Percentiles rank a stretch among this genome's conserved stretches.
phyloP scores from a whole-genome alignment of 1,140 invertebrate genomes.

The Saccostrea cuccullata region DNA sequence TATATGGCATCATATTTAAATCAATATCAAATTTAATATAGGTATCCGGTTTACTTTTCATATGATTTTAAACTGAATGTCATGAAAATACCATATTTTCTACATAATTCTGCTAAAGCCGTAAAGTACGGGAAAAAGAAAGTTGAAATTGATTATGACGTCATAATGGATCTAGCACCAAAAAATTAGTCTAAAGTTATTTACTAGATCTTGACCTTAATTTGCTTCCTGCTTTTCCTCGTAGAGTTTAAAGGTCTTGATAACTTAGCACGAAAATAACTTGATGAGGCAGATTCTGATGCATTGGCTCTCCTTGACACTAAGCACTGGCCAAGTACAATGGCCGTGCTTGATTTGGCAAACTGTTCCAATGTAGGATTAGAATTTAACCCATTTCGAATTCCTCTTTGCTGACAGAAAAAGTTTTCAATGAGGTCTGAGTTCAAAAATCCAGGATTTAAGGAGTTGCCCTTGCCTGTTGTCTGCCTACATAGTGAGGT shows the following conservation, averaged over 20 bases:
- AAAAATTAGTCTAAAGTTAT: too few relatives aligned
- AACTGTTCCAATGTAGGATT: slow-evolving; percentile 49
- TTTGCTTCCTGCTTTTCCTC: neutral
- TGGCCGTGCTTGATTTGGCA: slow-evolving; percentile 49
- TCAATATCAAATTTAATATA: too few relatives aligned
- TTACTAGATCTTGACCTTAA: too few relatives aligned
- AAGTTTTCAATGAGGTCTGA: slow-evolving; percentile 42
- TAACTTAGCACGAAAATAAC: slow-evolving; percentile 38
- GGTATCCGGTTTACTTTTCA: too few relatives aligned
- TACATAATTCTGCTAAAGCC: too few relatives aligned
- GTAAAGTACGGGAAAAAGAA: too few relatives aligned
- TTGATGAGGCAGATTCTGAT: slow-evolving; percentile 1
- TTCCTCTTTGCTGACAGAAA: slow-evolving; percentile 41
- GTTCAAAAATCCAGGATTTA: slow-evolving; percentile 40
- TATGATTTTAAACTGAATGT: too few relatives aligned
- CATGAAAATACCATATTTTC: too few relatives aligned
- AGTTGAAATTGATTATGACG: too few relatives aligned
- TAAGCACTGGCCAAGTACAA: slow-evolving; percentile 44
- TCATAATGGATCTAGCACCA: too few relatives aligned
- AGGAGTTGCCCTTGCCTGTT: neutral
- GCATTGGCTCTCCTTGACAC: slow-evolving; percentile 20
- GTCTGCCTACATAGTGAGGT: slow-evolving; percentile 28
- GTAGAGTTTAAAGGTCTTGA: slow-evolving; percentile 10
- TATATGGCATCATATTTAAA: too few relatives aligned
- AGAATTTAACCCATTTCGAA: slow-evolving; percentile 45